Evolutionary conservation across 2,113 vertebrate genomes (phyloP).

Genomic region (Trematocara macrostoma): DNA sequence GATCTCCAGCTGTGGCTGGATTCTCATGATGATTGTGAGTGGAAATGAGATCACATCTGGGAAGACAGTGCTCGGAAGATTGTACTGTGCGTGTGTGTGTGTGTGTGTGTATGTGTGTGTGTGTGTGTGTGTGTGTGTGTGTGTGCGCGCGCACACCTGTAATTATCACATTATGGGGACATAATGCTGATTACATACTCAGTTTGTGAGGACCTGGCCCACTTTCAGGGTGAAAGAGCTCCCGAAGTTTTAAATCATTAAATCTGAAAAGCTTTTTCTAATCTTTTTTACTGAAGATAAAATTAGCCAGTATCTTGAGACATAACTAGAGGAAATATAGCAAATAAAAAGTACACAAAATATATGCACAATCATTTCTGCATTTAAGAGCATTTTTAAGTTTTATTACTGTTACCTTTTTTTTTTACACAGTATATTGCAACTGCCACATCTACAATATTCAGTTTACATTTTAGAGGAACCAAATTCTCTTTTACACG

Average conservation of each 20-base stretch:
- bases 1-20: constrained; percentile 4
- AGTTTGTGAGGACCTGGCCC: not conserved
- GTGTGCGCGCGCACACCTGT: not conserved
- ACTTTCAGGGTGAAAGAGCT: not conserved
- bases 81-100: not conserved
- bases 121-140: not conserved
- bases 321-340: not conserved
- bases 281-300: not conserved
- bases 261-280: not conserved
- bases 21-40: not conserved
- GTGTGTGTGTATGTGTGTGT: not conserved
- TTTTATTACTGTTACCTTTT: not conserved
- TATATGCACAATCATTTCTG: not conserved
- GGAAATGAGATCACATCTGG: constrained; percentile 19
- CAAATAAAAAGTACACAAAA: not conserved
- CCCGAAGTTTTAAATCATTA: not conserved
- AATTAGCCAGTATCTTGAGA: not conserved
- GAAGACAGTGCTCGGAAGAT: not conserved
- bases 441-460: not conserved
- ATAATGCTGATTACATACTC: not conserved
- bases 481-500: not conserved
- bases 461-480: not conserved
- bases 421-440: not conserved
- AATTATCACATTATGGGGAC: not conserved
- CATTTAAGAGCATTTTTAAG: not conserved